Base-by-base conservation (phyloP, 2,113 vertebrate genomes). In the Herpailurus yagouaroundi region DNA sequence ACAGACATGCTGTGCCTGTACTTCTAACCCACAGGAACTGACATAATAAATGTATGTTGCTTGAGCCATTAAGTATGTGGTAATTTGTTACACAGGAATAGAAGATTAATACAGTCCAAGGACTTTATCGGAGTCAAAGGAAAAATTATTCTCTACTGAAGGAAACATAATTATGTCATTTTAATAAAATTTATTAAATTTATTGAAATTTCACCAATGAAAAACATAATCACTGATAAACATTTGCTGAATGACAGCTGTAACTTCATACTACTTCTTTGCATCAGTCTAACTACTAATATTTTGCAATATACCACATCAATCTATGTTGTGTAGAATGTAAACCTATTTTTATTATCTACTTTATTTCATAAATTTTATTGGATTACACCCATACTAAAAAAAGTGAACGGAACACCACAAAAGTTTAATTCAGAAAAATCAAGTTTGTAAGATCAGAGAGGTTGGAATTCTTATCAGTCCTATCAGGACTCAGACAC, bases 51-150 rank as follows among this genome's bases (percentile, higher is more conserved):
- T 77, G 29, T 29, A 50, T 21, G 16, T 11, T 55, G 11, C 52
- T 83, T 77, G 63, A 81, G 41, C 15, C 52, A 87, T 77, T 94
- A 66, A 38, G 29, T 18, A 33, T 69, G 21, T 77, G 23, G 36
- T 45, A 50, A 96, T 91, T 91, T 64, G 33, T 94, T 94, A 85
- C 7, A 50, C 31, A 95, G 73, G 10, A 96, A 69, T 4, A 74
- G 10, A 89, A 97, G 93, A 45, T n/a, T 48, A 89, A 95, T 21
- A n/a, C 4, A 84, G 66, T 45, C 16, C 52, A 50, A 52, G 2
- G 31, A 21, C 5, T 86, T 92, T 84, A 69, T 48, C 1, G 9
- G 63, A 95, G 16, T 66, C 36, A 36, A 0, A 55, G 31, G 19
- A 45, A 33, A 79, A 80, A 57, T 89, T 71, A 21, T 76, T 76